Base-by-base conservation (phyloP, 1,140 invertebrate species). In the Elymnias hypermnestra region DNA sequence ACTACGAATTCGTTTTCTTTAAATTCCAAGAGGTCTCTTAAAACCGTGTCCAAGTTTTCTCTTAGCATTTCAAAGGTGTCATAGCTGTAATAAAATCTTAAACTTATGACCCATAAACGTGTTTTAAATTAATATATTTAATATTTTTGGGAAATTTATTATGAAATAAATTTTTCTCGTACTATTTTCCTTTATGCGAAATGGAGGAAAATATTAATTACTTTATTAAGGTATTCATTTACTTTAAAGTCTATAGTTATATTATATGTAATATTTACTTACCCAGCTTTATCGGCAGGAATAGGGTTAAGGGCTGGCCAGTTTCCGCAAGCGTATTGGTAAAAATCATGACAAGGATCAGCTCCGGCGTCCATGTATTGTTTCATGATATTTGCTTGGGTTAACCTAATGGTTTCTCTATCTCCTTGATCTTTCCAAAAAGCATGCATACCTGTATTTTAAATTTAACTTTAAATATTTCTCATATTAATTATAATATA, bases 331-430 rank as follows among this genome's bases (percentile, higher is more conserved):
- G 95, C 92, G 65, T 92, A 98, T 63, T 94, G 90, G 75, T 97
- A 98, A 74, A 98, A 98, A 74, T 98, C 95, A 1, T 93, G 85
- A 72, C 97, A 98, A 0, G 97, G 96, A 82, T 97, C 90, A 0
- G 90, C 89, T 9, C 72, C 84, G 0, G 63, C 73, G 63, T 97
- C 93, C 93, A 97, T 96, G 57, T 92, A 93, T 45, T 90, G 89
- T 51, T 87, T 85, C 93, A 94, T 94, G 49, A 92, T 90, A 51
- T 89, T 88, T 5, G 87, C 82, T 65, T 89, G 89, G n/a, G 87
- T 86, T 10, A 39, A 62, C 41, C 88, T 76, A 15, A 89, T 89
- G 13, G 79, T 87, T 7, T 88, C 73, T 21, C 62, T 74, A 15
- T 81, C 72, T 26, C 71, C 68, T 92, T 94, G 91, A 90, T 73